Evolutionary conservation across 2,888 invertebrate genomes (phyloP).

Genomic region (Drosophila borealis): DNA sequence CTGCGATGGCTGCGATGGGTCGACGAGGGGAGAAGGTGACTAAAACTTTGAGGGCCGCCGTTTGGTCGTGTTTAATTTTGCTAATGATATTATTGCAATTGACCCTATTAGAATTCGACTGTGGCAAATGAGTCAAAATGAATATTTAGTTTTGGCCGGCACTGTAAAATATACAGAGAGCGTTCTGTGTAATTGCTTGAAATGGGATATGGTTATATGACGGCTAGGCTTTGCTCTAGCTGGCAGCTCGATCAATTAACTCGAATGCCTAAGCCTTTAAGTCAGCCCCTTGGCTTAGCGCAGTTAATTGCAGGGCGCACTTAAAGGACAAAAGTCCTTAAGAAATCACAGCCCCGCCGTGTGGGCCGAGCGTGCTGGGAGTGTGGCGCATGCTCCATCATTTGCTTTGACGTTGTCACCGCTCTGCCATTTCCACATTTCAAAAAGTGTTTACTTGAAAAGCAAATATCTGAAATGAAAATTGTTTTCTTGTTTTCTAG

Average conservation of each 20-base stretch:
- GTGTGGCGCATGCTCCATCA: conserved; percentile 38
- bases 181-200: conserved; percentile 64
- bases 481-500: conserved; percentile 69
- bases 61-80: conserved; percentile 75
- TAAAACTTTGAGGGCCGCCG: conserved; percentile 54
- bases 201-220: conserved; percentile 66
- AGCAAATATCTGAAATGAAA: conserved; percentile 70
- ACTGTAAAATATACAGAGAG: conserved; percentile 44
- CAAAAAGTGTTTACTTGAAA: conserved; percentile 66
- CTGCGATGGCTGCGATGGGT: conserved; percentile 31
- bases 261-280: conserved; percentile 61
- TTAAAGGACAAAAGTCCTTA: conserved; percentile 42
- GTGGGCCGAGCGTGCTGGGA: not conserved
- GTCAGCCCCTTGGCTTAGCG: conserved; percentile 39
- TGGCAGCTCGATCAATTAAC: conserved; percentile 68
- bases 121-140: conserved; percentile 78
- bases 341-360: conserved; percentile 20
- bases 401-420: conserved; percentile 62
- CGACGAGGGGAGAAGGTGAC: conserved; percentile 2
- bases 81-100: conserved; percentile 81
- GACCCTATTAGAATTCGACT: conserved; percentile 78
- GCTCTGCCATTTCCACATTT: conserved; percentile 58
- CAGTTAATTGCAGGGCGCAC: conserved; percentile 65
- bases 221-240: conserved; percentile 18
- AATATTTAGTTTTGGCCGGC: conserved; percentile 65